Percentiles rank a stretch among this genome's conserved stretches.
Conservation (phyloP, 1,140 invertebrate genomes). For the Aphis craccivora region DNA sequence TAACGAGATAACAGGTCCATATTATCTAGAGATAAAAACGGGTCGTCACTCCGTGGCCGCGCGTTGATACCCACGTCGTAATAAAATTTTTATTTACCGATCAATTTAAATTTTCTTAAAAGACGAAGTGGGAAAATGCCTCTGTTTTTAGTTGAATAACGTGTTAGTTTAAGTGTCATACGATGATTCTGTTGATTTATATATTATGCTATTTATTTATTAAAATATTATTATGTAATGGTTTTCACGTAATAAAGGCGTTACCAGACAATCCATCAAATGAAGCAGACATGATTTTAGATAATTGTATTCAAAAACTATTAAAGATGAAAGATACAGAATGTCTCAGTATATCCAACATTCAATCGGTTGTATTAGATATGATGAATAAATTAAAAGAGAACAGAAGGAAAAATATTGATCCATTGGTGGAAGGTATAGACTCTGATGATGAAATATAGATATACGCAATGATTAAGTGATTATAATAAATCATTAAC, state of each 20-base stretch:
- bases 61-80: too few relatives aligned
- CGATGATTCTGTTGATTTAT: neutral
- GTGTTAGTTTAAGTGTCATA: neutral
- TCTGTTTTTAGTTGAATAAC: too few relatives aligned
- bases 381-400: constrained; percentile 5
- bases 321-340: constrained; percentile 18
- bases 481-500: neutral
- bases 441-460: neutral
- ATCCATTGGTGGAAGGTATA: neutral
- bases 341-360: neutral
- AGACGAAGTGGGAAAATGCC: too few relatives aligned
- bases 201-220: too few relatives aligned
- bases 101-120: too few relatives aligned
- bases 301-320: neutral
- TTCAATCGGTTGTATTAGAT: neutral
- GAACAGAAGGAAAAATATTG: neutral
- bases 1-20: too few relatives aligned
- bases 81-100: too few relatives aligned
- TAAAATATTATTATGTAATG: neutral
- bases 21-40: too few relatives aligned
- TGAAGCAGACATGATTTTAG: constrained; percentile 2
- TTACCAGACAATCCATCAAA: constrained; percentile 8
- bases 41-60: too few relatives aligned
- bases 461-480: neutral
- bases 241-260: neutral